A percentile compares a stretch with the other conserved stretches of the same genome.
phyloP scores from a whole-genome alignment of 2,113 vertebrate genomes.

The Cyanoliseus patagonus region DNA sequence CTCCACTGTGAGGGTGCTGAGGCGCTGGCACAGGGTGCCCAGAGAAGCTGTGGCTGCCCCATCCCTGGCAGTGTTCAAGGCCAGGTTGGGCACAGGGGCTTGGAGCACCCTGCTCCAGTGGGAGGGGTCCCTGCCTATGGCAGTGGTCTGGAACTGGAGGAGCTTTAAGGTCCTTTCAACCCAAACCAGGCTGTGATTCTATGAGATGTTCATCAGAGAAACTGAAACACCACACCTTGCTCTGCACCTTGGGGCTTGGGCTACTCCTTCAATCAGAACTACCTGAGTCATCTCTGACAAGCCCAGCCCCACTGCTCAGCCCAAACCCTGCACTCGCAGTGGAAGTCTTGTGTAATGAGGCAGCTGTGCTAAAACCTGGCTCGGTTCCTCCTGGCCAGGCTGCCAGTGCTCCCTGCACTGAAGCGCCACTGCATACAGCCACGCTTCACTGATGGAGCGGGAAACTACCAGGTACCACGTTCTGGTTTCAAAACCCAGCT shows the following conservation, averaged over 20 bases:
- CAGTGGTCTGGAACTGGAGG: not conserved
- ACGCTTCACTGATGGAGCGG: not conserved
- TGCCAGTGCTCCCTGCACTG: not conserved
- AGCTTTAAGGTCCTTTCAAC: not conserved
- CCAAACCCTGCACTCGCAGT: not conserved
- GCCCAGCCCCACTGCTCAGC: not conserved
- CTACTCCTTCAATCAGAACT: not conserved
- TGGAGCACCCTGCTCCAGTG: not conserved
- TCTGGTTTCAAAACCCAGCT: not conserved
- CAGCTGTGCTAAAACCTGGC: not conserved
- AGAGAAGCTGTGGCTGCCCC: no score
- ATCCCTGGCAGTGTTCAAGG: no score
- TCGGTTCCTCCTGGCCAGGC: not conserved
- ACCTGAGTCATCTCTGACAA: conserved; percentile 35
- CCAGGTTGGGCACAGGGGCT: no score
- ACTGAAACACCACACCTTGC: not conserved
- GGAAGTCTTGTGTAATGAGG: not conserved
- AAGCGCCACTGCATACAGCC: not conserved
- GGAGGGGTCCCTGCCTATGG: not conserved
- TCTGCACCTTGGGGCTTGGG: not conserved
- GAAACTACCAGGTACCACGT: not conserved
- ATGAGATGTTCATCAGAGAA: not conserved
- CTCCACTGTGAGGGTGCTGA: not conserved
- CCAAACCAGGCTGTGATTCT: not conserved
- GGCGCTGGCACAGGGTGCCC: no score